phyloP scores from a whole-genome alignment of 2,888 invertebrate species.

The Ariolimax columbianus region DNA sequence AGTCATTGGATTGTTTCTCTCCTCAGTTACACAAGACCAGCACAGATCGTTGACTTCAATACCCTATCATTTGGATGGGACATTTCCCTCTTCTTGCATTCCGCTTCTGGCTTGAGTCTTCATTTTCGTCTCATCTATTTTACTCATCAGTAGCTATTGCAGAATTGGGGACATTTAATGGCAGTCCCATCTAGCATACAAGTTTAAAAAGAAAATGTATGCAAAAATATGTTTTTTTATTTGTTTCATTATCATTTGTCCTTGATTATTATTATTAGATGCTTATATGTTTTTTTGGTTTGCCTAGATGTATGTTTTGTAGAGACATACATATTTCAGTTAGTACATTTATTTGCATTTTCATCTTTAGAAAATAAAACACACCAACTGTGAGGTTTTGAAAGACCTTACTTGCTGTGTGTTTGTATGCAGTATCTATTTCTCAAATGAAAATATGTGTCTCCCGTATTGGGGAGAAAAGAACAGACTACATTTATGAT shows the following conservation, averaged over 20 bases:
- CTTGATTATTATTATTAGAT: background rate
- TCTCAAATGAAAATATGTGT: no score
- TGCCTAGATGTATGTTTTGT: conserved; percentile 6
- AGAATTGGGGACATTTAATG: background rate
- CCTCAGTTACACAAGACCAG: conserved; percentile 7
- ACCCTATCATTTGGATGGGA: conserved; percentile 10
- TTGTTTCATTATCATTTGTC: background rate
- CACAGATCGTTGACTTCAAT: conserved; percentile 25
- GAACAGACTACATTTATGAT: no score
- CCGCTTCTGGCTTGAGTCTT: conserved; percentile 47
- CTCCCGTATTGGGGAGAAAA: no score
- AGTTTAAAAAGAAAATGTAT: background rate
- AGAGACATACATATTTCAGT: background rate
- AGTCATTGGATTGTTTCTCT: background rate
- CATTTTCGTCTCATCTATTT: conserved; percentile 19
- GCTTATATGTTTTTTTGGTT: background rate
- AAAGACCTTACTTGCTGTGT: no score
- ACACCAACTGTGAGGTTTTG: no score
- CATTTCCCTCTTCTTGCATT: conserved; percentile 46
- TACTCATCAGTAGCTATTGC: background rate
- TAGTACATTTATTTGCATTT: background rate
- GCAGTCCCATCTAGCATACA: background rate
- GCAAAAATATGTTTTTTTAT: background rate
- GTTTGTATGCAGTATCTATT: no score
- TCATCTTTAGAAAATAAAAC: background rate